Percentiles rank a stretch among this genome's conserved stretches.
Conservation (phyloP, 1,140 invertebrate species). For the Aphaenogaster rudis region DNA sequence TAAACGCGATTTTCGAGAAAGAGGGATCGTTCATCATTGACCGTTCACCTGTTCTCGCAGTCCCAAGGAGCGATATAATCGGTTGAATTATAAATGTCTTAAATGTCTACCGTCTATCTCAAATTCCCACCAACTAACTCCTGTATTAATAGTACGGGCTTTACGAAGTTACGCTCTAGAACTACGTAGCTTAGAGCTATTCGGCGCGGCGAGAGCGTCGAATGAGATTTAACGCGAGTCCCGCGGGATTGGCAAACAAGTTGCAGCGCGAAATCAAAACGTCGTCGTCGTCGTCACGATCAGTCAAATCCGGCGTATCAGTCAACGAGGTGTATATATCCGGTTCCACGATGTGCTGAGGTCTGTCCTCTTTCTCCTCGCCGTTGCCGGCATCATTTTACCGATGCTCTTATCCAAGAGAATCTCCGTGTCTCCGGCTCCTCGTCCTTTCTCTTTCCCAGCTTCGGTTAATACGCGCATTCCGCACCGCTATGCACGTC, state of each 20-base stretch:
- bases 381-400: conserved; percentile 8
- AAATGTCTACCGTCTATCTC: not conserved
- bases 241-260: conserved; percentile 15
- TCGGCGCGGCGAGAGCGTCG: not conserved
- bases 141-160: conserved; percentile 16
- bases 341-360: not conserved
- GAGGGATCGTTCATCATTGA: not conserved
- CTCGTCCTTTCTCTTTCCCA: conserved; percentile 51
- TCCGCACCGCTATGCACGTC: conserved; percentile 37
- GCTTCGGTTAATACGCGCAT: conserved; percentile 44
- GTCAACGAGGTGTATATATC: not conserved
- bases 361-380: not conserved
- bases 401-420: conserved; percentile 56
- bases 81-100: conserved; percentile 18
- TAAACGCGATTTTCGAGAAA: not conserved
- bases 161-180: not conserved
- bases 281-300: conserved; percentile 10
- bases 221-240: conserved; percentile 24
- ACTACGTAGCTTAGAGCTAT: conserved; percentile 35
- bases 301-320: conserved; percentile 50
- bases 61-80: not conserved
- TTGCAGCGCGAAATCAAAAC: conserved; percentile 37
- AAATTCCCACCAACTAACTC: conserved; percentile 16
- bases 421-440: conserved; percentile 47
- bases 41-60: not conserved